These are phyloP conservation scores for Callyntrura guangdongensis DNA, from an alignment of 2,888 invertebrate genomes.

Conservation along the genomic window DNA sequence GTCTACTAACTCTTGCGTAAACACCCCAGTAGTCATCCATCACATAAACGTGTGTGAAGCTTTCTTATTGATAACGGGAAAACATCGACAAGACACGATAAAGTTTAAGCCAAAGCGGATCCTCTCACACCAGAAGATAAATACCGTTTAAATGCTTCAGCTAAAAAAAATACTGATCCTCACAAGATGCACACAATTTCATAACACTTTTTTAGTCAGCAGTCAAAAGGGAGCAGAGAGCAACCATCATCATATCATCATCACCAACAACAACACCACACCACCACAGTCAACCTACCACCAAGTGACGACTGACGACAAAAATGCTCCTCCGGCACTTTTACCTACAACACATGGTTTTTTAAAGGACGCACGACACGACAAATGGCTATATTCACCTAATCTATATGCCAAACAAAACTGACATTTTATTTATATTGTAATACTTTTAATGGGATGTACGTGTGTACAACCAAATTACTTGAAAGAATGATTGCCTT, in stretches of 20 bases:
- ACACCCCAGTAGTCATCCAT: too few relatives aligned
- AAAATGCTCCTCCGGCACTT: slow-evolving; percentile 47
- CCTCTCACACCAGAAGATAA: not conserved
- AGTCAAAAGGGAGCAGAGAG: not conserved
- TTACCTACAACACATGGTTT: slow-evolving; percentile 17
- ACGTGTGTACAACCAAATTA: slow-evolving; percentile 46
- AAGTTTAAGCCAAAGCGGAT: not conserved
- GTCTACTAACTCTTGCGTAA: too few relatives aligned
- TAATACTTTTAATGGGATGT: slow-evolving; percentile 29
- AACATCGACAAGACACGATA: not conserved
- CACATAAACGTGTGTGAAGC: too few relatives aligned
- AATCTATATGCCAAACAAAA: slow-evolving; percentile 13
- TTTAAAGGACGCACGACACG: slow-evolving; percentile 23
- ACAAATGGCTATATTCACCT: slow-evolving; percentile 16
- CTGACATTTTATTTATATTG: not conserved
- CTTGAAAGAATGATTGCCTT: not conserved
- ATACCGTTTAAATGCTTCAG: not conserved
- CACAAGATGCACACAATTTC: slow-evolving; percentile 14
- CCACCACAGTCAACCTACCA: not conserved
- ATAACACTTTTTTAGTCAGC: not conserved
- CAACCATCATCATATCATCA: not conserved
- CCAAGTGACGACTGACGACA: slow-evolving; percentile 11
- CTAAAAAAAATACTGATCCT: not conserved
- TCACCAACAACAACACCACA: too few relatives aligned
- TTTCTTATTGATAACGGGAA: too few relatives aligned